Evolutionary conservation across 1,140 invertebrate genomes (phyloP).

Genomic region (Muscidifurax raptorellus): DNA sequence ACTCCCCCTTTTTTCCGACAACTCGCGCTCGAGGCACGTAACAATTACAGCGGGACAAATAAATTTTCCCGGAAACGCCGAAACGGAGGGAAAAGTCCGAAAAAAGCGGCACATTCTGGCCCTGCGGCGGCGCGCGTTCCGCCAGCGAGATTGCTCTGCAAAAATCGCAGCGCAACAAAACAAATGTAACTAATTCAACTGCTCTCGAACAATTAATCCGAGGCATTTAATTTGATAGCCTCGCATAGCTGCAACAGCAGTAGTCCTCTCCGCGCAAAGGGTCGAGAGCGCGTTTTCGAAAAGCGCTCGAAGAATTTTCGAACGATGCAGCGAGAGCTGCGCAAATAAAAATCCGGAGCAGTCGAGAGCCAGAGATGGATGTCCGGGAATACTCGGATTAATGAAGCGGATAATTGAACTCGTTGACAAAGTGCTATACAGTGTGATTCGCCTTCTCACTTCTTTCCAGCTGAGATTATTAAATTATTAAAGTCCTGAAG

Average conservation of each 20-base stretch:
- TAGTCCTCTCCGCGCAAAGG: too few relatives aligned
- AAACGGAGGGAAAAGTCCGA: not conserved
- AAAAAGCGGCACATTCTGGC: too few relatives aligned
- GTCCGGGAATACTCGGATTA: not conserved
- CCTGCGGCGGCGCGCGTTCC: slow-evolving; percentile 58
- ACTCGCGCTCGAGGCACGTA: slow-evolving; percentile 12
- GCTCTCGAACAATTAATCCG: slow-evolving; percentile 68
- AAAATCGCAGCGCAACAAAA: slow-evolving; percentile 63
- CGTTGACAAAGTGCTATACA: too few relatives aligned
- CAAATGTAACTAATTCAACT: slow-evolving; percentile 65
- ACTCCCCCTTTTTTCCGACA: not conserved
- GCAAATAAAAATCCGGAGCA: not conserved
- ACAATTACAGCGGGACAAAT: slow-evolving; percentile 45
- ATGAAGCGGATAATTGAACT: not conserved
- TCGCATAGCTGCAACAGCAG: slow-evolving; percentile 26
- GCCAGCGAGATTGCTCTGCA: slow-evolving; percentile 62
- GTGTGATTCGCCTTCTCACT: too few relatives aligned
- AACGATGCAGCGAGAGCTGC: not conserved
- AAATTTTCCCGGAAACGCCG: slow-evolving; percentile 41
- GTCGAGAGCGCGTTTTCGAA: not conserved
- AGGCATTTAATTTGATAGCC: slow-evolving; percentile 65
- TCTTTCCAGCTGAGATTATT: too few relatives aligned
- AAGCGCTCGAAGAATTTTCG: not conserved
- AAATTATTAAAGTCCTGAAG: too few relatives aligned
- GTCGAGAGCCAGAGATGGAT: not conserved